Percentiles rank a stretch among this genome's conserved stretches.
Conservation (phyloP, 2,797 vertebrate genomes). For the Eleutherodactylus coqui region DNA sequence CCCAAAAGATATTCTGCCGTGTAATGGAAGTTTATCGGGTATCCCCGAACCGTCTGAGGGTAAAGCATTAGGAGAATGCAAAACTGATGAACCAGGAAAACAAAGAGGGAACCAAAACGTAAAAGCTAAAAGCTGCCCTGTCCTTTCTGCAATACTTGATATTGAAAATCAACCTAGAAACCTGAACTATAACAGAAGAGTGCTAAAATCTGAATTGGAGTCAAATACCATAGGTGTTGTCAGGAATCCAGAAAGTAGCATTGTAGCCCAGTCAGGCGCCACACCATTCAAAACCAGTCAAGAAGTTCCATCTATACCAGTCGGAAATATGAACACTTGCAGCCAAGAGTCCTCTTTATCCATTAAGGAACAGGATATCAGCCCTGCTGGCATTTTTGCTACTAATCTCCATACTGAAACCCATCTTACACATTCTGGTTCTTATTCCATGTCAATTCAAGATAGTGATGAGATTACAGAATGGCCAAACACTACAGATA, state of each 20-base stretch:
- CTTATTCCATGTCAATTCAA: not conserved
- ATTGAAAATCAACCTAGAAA: not conserved
- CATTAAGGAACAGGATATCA: not conserved
- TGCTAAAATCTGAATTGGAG: not conserved
- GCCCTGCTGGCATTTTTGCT: not conserved
- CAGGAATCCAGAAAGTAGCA: not conserved
- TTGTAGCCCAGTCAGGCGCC: not conserved
- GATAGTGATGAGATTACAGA: not conserved
- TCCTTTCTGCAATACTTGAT: not conserved
- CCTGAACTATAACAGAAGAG: not conserved
- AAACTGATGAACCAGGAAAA: not conserved
- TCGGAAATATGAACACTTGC: not conserved
- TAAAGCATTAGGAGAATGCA: not conserved
- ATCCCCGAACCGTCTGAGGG: not conserved
- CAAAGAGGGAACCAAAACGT: not conserved
- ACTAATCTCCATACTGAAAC: not conserved
- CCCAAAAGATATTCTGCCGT: not conserved
- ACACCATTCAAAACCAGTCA: not conserved
- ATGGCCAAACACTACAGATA: not conserved
- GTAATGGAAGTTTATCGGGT: not conserved
- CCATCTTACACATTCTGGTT: not conserved
- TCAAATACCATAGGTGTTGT: not conserved
- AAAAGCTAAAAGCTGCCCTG: conserved; percentile 1
- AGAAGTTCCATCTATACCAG: not conserved
- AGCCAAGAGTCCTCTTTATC: not conserved